Base-by-base conservation (phyloP, 2,113 vertebrate species). In the Charadrius vociferus region DNA sequence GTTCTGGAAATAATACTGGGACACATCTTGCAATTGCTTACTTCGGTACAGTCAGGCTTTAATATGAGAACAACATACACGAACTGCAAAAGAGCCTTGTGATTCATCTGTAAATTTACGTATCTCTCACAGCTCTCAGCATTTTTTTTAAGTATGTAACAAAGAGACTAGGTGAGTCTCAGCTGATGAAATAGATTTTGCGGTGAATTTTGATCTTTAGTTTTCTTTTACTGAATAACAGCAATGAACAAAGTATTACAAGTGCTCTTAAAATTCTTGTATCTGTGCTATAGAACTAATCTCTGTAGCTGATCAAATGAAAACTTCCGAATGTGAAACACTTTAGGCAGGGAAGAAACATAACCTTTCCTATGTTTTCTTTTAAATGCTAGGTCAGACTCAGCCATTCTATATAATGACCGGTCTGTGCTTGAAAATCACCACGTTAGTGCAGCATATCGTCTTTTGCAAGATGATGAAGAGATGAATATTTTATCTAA, bases 401-500 rank as follows among this genome's bases (percentile, higher is more conserved):
- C 99, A 72, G 99, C 99, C 39, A 99, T 99, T 97, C 97, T 99
- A 15, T 99, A 99, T 96, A 99, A 99, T 12, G 99, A 99, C 93
- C 98, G 99, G 5, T 99, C 99, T 37, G 99, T 99, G 45, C 98
- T 99, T 68, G 99, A 99, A 97, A 99, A 99, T 94, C 99, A 99
- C 94, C 99, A 99, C 4, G 97, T 99, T 56, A 99, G 99, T 52
- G 99, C 99, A 8, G 98, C 98, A 0, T 99, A 99, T 87, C 99
- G 98, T 45, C 99, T 99, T 74, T 97, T 99, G 14, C 99, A 99
- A 95, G 98, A 99, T 26, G 99, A 99, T 16, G 99, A 99, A 37
- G 99, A 99, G 63, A 99, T 99, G 98, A 99, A 99, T 97, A 99
- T 99, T 97, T 96, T 99, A 59, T 97, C 98, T 85, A 99, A 99